phyloP scores from a whole-genome alignment of 2,113 vertebrate genomes.

The Brienomyrus longianalis region DNA sequence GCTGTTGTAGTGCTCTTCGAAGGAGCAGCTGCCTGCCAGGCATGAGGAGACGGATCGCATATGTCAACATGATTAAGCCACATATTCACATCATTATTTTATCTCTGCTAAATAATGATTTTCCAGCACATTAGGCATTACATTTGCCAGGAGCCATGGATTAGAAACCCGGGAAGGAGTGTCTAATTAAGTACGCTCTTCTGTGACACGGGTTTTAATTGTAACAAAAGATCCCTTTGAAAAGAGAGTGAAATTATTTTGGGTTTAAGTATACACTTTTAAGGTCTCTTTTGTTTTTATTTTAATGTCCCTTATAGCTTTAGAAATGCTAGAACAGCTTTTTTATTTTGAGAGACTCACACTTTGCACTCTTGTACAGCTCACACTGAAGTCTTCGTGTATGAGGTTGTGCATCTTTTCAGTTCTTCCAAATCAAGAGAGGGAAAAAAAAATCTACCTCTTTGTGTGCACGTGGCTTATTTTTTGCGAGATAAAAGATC shows the following conservation, averaged over 20 bases:
- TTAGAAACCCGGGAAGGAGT: slow-evolving; percentile 32
- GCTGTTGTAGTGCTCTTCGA: slow-evolving; percentile 87
- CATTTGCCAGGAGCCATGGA: slow-evolving; percentile 48
- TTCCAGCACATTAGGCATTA: slow-evolving; percentile 62
- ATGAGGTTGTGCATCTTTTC: not conserved
- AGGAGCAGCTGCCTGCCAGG: slow-evolving; percentile 81
- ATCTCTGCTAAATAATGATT: slow-evolving; percentile 51
- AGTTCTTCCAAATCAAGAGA: not conserved
- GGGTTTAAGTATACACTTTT: not conserved
- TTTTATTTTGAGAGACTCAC: not conserved
- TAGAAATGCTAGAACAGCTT: not conserved
- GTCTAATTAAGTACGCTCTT: slow-evolving; percentile 57
- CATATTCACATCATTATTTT: slow-evolving; percentile 57
- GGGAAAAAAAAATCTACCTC: not conserved
- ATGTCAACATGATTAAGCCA: slow-evolving; percentile 52
- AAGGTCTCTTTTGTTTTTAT: not conserved
- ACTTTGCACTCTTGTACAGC: not conserved
- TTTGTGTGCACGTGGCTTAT: not conserved
- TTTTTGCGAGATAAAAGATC: slow-evolving; percentile 24
- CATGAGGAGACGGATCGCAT: slow-evolving; percentile 35
- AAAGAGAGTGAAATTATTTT: slow-evolving; percentile 28
- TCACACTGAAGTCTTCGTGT: not conserved
- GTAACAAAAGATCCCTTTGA: slow-evolving; percentile 25
- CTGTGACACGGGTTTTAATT: slow-evolving; percentile 50
- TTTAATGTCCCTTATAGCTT: not conserved